Evolutionary conservation across 2,888 invertebrate species (phyloP), one percentile per base, ranked within the genome.

Genomic region (Drosophila atripex): DNA sequence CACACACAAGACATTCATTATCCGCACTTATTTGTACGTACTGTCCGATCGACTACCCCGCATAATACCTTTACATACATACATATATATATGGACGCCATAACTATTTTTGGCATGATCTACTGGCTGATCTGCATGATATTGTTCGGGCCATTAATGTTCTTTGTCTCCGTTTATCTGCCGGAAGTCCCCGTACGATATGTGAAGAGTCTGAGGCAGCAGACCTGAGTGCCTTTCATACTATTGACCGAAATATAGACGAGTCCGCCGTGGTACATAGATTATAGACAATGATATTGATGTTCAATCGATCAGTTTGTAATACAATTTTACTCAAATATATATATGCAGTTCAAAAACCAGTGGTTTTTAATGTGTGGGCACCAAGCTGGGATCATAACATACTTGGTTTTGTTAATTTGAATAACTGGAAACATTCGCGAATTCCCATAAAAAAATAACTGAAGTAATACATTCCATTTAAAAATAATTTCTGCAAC

Each of bases 131-230:
- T 93, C 60, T 92, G 94, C 58, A 92, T 94, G 82, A 91, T 95
- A 64, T 89, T 95, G 61, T 94, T 95, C 83, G 95, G 95, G 77
- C 95, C 95, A 39, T 92, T 95, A 80, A 93, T 95, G 82, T 93
- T 95, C 88, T 93, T 94, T 74, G 73, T 90, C 70, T 89, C 88
- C 77, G 92, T 95, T 66, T 94, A 94, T 88, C 91, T 95, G 77
- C 95, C 95, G 58, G 94, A 95, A 88, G 91, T 95, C 86, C 95
- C 95, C 64, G 93, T 95, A 78, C 91, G 95, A 82, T 92, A 95
- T 80, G 91, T 95, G 58, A 93, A 94, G 77, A 93, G 94, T 88
- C 93, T 80, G 47, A 77, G 86, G 61, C 76, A 84, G 52, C 73
- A 76, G 46, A 88, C 82, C 52, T 82, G 76, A 75, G 46, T 50